Evolutionary conservation across 2,113 vertebrate genomes (phyloP).

Genomic region (Anseranas semipalmata): DNA sequence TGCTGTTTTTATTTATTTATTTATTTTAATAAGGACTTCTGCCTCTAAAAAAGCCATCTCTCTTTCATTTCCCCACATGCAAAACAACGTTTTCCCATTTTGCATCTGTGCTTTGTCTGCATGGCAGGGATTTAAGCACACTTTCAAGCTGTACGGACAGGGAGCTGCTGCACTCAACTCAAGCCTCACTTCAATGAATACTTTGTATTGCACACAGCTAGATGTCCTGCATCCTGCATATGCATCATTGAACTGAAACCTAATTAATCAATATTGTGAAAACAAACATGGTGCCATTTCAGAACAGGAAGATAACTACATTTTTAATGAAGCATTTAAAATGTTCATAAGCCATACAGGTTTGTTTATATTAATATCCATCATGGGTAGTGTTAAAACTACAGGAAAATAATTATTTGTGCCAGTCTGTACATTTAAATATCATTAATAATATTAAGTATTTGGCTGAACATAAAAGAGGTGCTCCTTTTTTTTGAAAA

Average conservation of each 20-base stretch:
- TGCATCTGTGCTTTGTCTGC: neutral
- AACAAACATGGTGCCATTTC: slow-evolving; percentile 2
- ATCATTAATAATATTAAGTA: neutral
- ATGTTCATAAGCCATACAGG: neutral
- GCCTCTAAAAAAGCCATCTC: neutral
- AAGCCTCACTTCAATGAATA: neutral
- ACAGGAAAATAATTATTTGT: neutral
- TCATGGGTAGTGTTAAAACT: neutral
- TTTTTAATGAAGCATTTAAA: slow-evolving; percentile 38
- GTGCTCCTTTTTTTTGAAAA: neutral
- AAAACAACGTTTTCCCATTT: neutral
- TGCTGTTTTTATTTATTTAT: neutral
- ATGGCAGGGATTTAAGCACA: neutral
- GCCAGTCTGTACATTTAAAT: neutral
- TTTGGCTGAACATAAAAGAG: neutral
- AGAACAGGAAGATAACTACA: slow-evolving; percentile 10
- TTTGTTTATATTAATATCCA: neutral
- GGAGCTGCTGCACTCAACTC: neutral
- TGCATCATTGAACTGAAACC: slow-evolving; percentile 27
- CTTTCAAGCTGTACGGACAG: neutral
- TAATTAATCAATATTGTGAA: slow-evolving; percentile 48
- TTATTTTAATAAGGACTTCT: neutral
- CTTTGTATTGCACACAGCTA: neutral
- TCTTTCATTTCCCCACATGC: neutral
- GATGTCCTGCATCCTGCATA: slow-evolving; percentile 5